Percentiles rank a stretch among this genome's conserved stretches.
phyloP scores from a whole-genome alignment of 2,797 vertebrate species.

The Onychomys leucogaster region DNA sequence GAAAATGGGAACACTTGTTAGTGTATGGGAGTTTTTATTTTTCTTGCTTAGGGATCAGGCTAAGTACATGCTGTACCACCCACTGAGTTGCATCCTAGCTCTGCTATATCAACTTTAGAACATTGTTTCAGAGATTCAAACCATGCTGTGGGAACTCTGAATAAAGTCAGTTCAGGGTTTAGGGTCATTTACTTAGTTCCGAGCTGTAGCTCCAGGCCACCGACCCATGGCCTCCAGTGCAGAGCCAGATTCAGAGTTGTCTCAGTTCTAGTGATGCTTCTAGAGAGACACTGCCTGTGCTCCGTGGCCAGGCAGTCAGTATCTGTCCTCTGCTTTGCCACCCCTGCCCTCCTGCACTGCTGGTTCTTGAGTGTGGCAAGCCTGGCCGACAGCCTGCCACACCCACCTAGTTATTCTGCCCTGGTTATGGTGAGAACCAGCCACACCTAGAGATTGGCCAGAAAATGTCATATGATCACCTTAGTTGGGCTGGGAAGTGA shows the following conservation, averaged over 20 bases:
- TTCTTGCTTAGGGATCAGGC: not conserved
- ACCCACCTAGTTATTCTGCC: not conserved
- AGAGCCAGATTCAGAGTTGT: not conserved
- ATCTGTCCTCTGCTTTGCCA: not conserved
- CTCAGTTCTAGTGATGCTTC: not conserved
- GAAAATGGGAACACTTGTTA: not conserved
- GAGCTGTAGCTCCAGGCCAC: not conserved
- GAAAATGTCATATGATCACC: not conserved
- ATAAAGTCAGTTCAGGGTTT: not conserved
- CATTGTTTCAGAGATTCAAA: not conserved
- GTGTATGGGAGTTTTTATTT: not conserved
- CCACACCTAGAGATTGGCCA: conserved; percentile 5
- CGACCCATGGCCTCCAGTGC: no score
- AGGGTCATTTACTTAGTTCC: not conserved
- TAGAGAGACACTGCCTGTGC: not conserved
- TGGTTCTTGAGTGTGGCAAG: not conserved
- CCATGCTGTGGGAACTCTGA: not conserved
- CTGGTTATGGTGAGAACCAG: not conserved
- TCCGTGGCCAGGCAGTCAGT: not conserved
- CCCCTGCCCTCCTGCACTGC: not conserved
- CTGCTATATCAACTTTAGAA: not conserved
- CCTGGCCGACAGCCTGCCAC: not conserved
- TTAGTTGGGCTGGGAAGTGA: not conserved
- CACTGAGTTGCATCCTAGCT: not conserved
- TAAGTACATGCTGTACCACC: not conserved